phyloP scores from a whole-genome alignment of 2,797 vertebrate genomes.

The Epinephelus malabaricus region DNA sequence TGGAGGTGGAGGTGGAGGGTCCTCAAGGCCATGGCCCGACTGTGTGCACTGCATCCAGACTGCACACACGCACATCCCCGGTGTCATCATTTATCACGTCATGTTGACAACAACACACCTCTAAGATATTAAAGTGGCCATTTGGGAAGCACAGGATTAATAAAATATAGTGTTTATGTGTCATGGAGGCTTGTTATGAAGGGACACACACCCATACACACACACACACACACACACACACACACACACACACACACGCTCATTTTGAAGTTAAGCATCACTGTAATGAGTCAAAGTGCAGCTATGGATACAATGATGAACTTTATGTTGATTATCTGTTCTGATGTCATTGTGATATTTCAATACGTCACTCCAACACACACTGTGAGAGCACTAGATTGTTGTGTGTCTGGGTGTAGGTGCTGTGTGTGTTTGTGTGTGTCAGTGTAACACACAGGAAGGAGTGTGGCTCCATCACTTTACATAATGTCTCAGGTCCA shows the following conservation, averaged over 20 bases:
- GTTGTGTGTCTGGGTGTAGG: not conserved
- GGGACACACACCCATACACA: not conserved
- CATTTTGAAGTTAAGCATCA: slow-evolving; percentile 3
- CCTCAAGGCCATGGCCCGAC: slow-evolving; percentile 59
- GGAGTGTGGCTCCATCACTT: slow-evolving; percentile 1
- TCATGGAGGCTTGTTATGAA: not conserved
- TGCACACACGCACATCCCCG: slow-evolving; percentile 15
- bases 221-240: not conserved
- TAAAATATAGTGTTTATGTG: not conserved
- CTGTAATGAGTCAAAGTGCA: slow-evolving; percentile 5
- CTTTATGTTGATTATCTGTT: not conserved
- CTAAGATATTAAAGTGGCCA: not conserved
- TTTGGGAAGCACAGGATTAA: not conserved
- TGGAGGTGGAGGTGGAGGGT: slow-evolving; percentile 48
- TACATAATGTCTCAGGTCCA: slow-evolving; percentile 21
- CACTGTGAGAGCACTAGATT: not conserved
- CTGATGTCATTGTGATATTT: not conserved
- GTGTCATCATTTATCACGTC: slow-evolving; percentile 22
- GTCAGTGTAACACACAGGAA: slow-evolving; percentile 10
- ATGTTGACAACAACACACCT: not conserved
- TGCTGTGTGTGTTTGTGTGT: not conserved
- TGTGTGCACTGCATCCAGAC: slow-evolving; percentile 19
- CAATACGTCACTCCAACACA: not conserved
- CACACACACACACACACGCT: not conserved
- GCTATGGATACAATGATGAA: not conserved